These are phyloP conservation scores for Physeter macrocephalus DNA, from an alignment of 2,113 vertebrate genomes.

Conservation along the genomic window DNA sequence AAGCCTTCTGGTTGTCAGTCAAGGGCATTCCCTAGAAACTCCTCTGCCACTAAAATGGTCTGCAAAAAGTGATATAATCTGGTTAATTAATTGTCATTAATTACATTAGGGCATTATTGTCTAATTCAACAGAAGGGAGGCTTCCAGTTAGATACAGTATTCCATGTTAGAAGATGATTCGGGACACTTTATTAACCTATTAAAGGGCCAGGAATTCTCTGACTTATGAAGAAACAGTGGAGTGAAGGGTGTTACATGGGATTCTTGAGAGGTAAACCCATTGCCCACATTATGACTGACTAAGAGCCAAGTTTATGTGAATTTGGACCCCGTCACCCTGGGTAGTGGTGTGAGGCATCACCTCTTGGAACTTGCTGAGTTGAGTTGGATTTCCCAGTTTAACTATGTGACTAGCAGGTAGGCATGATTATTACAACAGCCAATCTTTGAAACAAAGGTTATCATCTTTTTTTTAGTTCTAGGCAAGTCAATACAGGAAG, in stretches of 20 bases:
- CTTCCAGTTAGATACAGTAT: neutral
- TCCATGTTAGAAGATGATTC: neutral
- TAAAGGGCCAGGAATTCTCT: no score
- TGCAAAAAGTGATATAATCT: neutral
- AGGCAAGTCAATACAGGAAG: neutral
- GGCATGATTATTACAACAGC: no score
- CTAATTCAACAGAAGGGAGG: neutral
- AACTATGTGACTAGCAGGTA: neutral
- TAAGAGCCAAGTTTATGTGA: neutral
- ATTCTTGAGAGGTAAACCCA: neutral
- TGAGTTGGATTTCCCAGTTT: neutral
- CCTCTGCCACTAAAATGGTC: neutral
- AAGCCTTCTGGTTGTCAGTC: neutral
- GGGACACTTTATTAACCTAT: no score
- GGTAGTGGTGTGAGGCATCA: neutral
- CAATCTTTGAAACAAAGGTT: neutral
- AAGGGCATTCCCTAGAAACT: neutral
- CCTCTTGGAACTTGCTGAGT: neutral
- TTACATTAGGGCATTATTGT: neutral
- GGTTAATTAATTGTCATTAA: neutral
- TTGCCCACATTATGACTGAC: rapidly evolving
- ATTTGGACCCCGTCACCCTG: neutral
- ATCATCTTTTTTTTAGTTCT: neutral
- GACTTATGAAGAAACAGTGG: neutral
- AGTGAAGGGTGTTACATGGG: neutral